Evolutionary conservation across 2,797 vertebrate genomes (phyloP), one percentile per base, ranked within the genome.

Genomic region (Mormyrus hasselquistii): DNA sequence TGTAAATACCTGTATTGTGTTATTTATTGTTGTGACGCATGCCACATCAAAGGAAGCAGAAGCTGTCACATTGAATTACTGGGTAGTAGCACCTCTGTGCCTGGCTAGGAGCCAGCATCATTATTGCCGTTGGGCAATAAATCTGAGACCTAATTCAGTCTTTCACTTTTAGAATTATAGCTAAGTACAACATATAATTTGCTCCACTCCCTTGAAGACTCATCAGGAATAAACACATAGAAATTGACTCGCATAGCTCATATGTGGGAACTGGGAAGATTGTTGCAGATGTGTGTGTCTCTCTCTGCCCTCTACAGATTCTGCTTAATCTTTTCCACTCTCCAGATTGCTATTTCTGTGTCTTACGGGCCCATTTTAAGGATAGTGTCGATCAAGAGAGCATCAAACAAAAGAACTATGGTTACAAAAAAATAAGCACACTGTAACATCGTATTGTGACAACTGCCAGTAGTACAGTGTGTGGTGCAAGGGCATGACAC

Each of bases 131-230:
- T 14, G 1, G n/a, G 29, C 52, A 86, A 57, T 86, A 38, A 86
- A 57, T 57, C 73, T 19, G 16, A 79, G 73, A 16, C 29, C 25
- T 86, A 52, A 86, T 55, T 29, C 1, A 38, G 53, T 55, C 34
- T 86, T 50, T 53, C 3, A 12, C 84, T 86, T 86, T 25, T 55
- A 4, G 55, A 86, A 49, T 55, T 29, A 55, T 55, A 34, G 25
- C 84, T 38, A 55, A 55, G 82, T 47, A 84, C 73, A 84, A 84
- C 47, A 50, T 84, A 86, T 55, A 55, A 86, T 55, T 86, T 55
- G 12, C 12, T n/a, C 19, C 82, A 25, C 7, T 44, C 16, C 82
- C 44, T 84, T 38, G 29, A 86, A 86, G 84, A 38, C 16, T 29
- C 50, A n/a, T 52, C 44, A 84, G 0, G 29, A 86, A 86, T 86